phyloP scores from a whole-genome alignment of 2,113 vertebrate genomes.

The Eulemur rufifrons region DNA sequence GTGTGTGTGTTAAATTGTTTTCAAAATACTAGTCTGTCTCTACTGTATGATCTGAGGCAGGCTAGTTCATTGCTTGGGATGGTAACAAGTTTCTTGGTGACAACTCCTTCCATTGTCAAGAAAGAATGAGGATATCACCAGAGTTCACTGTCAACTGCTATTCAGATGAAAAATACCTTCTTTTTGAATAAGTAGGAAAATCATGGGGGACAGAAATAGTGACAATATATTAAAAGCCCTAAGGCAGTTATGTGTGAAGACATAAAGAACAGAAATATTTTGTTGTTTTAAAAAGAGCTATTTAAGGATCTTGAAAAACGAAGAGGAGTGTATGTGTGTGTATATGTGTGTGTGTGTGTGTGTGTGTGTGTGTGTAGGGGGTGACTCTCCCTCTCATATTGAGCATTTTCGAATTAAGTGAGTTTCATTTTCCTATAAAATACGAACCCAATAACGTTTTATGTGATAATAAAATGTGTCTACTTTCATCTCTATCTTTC shows the following conservation, averaged over 20 bases:
- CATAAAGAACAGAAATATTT: conserved; percentile 54
- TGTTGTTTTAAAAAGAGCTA: conserved; percentile 57
- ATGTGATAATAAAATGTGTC: conserved; percentile 66
- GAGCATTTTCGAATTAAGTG: conserved; percentile 63
- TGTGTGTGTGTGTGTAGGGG: background rate
- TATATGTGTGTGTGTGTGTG: background rate
- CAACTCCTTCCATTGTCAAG: background rate
- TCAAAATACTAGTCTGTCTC: background rate
- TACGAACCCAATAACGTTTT: conserved; percentile 65
- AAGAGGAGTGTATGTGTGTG: background rate
- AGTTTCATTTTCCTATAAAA: conserved; percentile 65
- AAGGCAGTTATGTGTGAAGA: conserved; percentile 20
- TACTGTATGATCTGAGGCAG: conserved; percentile 32
- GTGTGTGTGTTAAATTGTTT: background rate
- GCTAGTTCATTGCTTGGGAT: background rate
- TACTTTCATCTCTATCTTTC: conserved; percentile 57
- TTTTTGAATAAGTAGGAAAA: conserved; percentile 73
- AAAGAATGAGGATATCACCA: background rate
- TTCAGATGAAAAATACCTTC: conserved; percentile 70
- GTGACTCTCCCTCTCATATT: fast-evolving
- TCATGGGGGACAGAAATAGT: background rate
- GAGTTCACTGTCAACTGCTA: conserved; percentile 62
- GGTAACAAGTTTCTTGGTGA: conserved; percentile 66
- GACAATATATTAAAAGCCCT: conserved; percentile 31
- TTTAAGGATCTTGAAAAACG: conserved; percentile 32